These are phyloP conservation scores for Acrobeloides nanus DNA, from an alignment of 2,888 invertebrate genomes.

Conservation along the genomic window DNA sequence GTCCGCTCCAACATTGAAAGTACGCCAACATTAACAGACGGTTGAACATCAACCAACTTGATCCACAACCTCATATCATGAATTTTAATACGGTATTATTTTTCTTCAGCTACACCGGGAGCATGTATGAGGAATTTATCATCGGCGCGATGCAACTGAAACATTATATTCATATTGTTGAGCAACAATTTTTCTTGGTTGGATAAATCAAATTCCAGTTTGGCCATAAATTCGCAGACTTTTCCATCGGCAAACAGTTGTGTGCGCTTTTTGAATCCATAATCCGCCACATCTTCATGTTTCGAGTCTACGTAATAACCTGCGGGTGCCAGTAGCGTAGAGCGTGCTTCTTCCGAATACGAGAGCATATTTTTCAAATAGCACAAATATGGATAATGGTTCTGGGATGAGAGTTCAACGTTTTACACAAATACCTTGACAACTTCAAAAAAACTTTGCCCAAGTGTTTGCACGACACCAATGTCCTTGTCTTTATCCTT, in stretches of 20 bases:
- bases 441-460: slow-evolving; percentile 9
- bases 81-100: neutral
- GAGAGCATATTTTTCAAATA: slow-evolving; percentile 9
- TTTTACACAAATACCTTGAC: slow-evolving; percentile 11
- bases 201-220: slow-evolving; percentile 1
- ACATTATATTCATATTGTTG: neutral
- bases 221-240: slow-evolving; percentile 3
- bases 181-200: neutral
- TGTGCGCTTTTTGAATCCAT: slow-evolving; percentile 7
- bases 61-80: slow-evolving; percentile 7
- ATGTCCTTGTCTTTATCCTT: neutral
- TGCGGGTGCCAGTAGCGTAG: slow-evolving; percentile 1
- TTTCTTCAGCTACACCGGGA: neutral
- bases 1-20: neutral
- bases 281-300: neutral
- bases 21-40: slow-evolving; percentile 1
- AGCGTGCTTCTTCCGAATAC: slow-evolving; percentile 1
- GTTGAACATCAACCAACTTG: neutral
- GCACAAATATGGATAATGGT: slow-evolving; percentile 5
- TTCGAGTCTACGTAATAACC: slow-evolving; percentile 11
- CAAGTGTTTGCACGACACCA: slow-evolving; percentile 3
- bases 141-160: neutral
- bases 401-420: too few species aligned
- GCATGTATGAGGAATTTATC: neutral
- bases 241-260: slow-evolving; percentile 2